Evolutionary conservation across 1,140 invertebrate species (phyloP).

Genomic region (Zelostemma sp.): DNA sequence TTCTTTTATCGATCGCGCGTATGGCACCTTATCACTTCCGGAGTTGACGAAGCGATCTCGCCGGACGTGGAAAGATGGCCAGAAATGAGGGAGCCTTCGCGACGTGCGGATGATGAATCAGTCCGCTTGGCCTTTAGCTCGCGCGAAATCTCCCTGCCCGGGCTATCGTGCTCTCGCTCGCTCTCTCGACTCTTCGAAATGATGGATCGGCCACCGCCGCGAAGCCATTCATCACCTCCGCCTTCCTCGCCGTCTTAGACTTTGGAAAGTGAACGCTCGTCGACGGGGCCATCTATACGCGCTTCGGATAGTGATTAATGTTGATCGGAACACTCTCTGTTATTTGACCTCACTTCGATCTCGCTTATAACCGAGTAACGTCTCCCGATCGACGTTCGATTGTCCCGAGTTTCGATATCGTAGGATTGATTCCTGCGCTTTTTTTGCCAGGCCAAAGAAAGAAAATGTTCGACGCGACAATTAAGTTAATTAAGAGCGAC

Average conservation of each 20-base stretch:
- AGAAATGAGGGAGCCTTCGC: constrained; percentile 46
- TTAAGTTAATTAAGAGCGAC: too few species aligned
- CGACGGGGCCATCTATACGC: constrained; percentile 67
- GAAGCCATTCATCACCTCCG: constrained; percentile 70
- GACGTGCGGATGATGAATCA: constrained; percentile 67
- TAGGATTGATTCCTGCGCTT: too few species aligned
- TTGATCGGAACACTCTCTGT: constrained; percentile 64
- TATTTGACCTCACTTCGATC: constrained; percentile 52
- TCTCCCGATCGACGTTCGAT: background rate
- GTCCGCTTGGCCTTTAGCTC: constrained; percentile 63
- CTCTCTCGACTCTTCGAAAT: constrained; percentile 56
- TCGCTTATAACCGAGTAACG: constrained; percentile 12
- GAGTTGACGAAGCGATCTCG: background rate
- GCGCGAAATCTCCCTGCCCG: constrained; percentile 64
- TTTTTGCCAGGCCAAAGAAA: too few species aligned
- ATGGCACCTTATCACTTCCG: background rate
- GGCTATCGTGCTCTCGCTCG: constrained; percentile 34
- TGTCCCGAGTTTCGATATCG: too few species aligned
- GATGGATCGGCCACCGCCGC: constrained; percentile 67
- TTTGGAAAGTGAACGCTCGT: constrained; percentile 65
- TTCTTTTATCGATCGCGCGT: background rate
- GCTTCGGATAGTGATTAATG: constrained; percentile 70
- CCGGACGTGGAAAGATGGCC: constrained; percentile 28
- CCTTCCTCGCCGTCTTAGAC: constrained; percentile 68
- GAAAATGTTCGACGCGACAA: too few species aligned